Conservation (phyloP, 2,888 invertebrate genomes). For the Hirtodrosophila confusa region DNA sequence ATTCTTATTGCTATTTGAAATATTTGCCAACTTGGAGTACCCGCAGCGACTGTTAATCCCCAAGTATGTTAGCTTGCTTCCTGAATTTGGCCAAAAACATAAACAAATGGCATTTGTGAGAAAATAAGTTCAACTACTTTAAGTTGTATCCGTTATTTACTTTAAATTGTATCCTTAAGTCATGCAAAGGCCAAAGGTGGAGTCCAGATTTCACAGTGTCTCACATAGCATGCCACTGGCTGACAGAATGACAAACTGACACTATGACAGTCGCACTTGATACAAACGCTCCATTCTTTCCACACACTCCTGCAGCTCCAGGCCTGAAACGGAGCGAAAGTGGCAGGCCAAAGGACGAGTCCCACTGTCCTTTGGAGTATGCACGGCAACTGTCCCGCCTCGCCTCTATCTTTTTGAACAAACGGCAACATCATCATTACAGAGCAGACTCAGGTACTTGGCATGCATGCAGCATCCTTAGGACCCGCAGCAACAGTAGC, state of each 20-base stretch:
- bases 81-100: too few species aligned
- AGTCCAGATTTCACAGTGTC: conserved; percentile 6
- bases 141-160: too few species aligned
- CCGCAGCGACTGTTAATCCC: conserved; percentile 19
- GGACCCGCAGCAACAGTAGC: conserved; percentile 6
- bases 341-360: too few species aligned
- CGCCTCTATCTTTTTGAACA: background rate
- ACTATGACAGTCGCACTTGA: conserved; percentile 18
- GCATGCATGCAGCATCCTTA: conserved; percentile 6
- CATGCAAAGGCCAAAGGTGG: background rate
- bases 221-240: conserved; percentile 21
- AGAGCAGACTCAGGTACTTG: conserved; percentile 15
- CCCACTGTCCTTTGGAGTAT: conserved; percentile 14
- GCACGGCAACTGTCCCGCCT: background rate
- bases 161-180: background rate
- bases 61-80: too few species aligned
- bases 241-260: conserved; percentile 25
- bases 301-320: background rate
- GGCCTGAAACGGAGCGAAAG: conserved; percentile 46
- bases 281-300: conserved; percentile 26
- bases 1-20: conserved; percentile 4
- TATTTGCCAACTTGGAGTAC: conserved; percentile 43
- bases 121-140: too few species aligned
- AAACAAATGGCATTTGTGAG: too few species aligned
- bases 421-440: conserved; percentile 23